These are phyloP conservation scores for Nasonia giraulti DNA, from an alignment of 1,140 invertebrate genomes.

Conservation along the genomic window DNA sequence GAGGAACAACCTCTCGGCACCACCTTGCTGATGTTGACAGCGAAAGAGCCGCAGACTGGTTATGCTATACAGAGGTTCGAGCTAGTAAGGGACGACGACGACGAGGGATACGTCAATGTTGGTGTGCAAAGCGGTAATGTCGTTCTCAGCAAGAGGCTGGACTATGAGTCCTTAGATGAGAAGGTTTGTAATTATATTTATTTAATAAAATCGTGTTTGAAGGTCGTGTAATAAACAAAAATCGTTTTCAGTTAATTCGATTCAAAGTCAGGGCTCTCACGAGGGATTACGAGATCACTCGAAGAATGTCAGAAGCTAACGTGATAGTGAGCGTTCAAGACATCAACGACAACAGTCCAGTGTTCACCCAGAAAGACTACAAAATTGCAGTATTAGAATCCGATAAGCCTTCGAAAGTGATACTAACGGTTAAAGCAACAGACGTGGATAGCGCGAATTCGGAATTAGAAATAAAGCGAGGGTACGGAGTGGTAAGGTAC, in stretches of 20 bases:
- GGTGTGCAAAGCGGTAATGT: slow-evolving; percentile 82
- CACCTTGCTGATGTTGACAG: slow-evolving; percentile 83
- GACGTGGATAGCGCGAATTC: slow-evolving; percentile 82
- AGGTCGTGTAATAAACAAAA: not conserved
- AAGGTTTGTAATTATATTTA: slow-evolving; percentile 72
- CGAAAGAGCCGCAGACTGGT: slow-evolving; percentile 82
- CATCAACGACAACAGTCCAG: slow-evolving; percentile 87
- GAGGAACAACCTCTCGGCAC: slow-evolving; percentile 88
- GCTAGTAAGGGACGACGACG: slow-evolving; percentile 68
- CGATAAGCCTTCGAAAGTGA: slow-evolving; percentile 79
- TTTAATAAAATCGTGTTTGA: not conserved
- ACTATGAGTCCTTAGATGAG: slow-evolving; percentile 82
- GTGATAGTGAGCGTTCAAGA: slow-evolving; percentile 83
- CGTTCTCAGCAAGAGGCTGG: slow-evolving; percentile 81
- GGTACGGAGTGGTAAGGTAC: slow-evolving; percentile 82
- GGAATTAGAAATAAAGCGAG: slow-evolving; percentile 77
- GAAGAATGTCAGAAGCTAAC: slow-evolving; percentile 80
- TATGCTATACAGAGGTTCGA: slow-evolving; percentile 79
- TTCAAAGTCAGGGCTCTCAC: slow-evolving; percentile 83
- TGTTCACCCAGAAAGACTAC: slow-evolving; percentile 82
- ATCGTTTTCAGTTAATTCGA: slow-evolving; percentile 73
- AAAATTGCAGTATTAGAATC: slow-evolving; percentile 83
- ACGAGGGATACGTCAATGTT: slow-evolving; percentile 75
- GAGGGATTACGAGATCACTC: slow-evolving; percentile 79
- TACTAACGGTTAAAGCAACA: slow-evolving; percentile 81